Conservation (phyloP, 2,888 invertebrate species). For the Xylota segnis region DNA sequence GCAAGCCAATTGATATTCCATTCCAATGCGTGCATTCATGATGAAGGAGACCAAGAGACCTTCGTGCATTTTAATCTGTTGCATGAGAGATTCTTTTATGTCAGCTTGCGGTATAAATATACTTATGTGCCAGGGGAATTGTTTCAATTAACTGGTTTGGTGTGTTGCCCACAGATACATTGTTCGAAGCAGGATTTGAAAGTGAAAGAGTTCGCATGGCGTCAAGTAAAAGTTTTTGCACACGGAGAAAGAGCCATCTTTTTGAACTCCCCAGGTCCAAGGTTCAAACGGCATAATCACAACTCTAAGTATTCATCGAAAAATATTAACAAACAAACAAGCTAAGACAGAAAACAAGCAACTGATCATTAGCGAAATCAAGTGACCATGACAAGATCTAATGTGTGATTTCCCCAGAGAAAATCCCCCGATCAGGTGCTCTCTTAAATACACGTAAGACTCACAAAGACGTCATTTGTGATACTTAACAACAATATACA, state of each 20-base stretch:
- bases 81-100: conserved; percentile 21
- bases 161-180: not conserved
- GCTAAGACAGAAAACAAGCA: not conserved
- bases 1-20: conserved; percentile 52
- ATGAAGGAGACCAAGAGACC: conserved; percentile 16
- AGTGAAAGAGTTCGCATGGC: conserved; percentile 7
- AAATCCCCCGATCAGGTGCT: conserved; percentile 22
- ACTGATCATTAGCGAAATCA: conserved; percentile 45
- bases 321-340: not conserved
- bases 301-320: not conserved
- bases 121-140: not conserved
- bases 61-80: conserved; percentile 49
- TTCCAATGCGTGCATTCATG: conserved; percentile 43
- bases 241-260: not conserved
- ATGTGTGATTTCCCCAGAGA: conserved; percentile 41
- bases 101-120: not conserved
- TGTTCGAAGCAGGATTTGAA: conserved; percentile 17
- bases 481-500: not conserved
- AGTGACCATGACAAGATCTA: conserved; percentile 39
- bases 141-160: conserved; percentile 30
- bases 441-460: not conserved
- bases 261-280: not conserved
- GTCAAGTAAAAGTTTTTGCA: not conserved
- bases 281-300: not conserved
- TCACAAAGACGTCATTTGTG: conserved; percentile 14